These are phyloP conservation scores for Eulithis prunata DNA, from an alignment of 2,888 invertebrate genomes.

Conservation along the genomic window DNA sequence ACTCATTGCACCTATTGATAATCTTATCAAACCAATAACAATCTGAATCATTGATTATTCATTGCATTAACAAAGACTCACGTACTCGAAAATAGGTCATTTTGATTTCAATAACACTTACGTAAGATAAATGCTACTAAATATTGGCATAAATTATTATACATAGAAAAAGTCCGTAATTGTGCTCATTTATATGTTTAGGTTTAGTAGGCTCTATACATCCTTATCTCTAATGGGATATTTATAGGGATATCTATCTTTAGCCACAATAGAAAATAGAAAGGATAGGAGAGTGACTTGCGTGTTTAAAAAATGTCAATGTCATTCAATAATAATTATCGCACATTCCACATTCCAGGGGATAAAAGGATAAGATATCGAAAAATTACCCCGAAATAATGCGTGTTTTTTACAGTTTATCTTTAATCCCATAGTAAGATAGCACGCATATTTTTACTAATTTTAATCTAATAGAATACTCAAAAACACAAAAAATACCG, in stretches of 20 bases:
- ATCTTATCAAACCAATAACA: conserved; percentile 34
- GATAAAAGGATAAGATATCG: neutral
- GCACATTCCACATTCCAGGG: neutral
- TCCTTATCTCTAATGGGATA: too few relatives aligned
- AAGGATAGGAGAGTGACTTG: too few relatives aligned
- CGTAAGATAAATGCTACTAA: neutral
- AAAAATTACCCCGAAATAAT: neutral
- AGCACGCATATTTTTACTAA: neutral
- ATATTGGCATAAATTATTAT: too few relatives aligned
- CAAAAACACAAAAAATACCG: too few relatives aligned
- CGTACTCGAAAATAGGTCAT: conserved; percentile 33
- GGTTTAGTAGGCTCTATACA: too few relatives aligned
- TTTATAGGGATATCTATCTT: too few relatives aligned
- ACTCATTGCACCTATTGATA: conserved; percentile 18
- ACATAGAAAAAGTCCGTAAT: too few relatives aligned
- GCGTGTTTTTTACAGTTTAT: neutral
- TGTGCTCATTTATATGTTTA: too few relatives aligned
- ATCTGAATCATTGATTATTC: conserved; percentile 38
- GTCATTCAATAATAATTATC: neutral
- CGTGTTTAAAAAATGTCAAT: too few relatives aligned
- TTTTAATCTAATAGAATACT: neutral
- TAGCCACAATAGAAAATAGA: too few relatives aligned
- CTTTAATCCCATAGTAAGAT: neutral
- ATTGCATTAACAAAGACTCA: conserved; percentile 25
- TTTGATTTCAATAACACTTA: neutral